Conservation (phyloP, 2,113 vertebrate species). For the Etheostoma spectabile region DNA sequence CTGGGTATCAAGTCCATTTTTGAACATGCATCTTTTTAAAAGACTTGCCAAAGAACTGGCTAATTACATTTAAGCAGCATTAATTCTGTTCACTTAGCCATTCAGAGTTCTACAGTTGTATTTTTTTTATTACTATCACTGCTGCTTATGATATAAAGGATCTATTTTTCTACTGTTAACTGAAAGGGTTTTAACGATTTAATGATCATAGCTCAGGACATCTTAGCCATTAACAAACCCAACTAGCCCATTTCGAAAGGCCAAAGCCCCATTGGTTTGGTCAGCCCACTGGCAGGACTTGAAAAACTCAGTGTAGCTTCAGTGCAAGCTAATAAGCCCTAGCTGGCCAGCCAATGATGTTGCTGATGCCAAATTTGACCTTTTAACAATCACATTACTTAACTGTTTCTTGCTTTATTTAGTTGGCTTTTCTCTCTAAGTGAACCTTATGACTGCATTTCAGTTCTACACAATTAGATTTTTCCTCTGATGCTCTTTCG, state of each 20-base stretch:
- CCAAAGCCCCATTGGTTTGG: conserved; percentile 6
- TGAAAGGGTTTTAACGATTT: background rate
- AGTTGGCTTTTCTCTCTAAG: conserved; percentile 12
- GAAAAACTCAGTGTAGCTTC: conserved; percentile 11
- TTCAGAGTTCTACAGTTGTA: conserved; percentile 11
- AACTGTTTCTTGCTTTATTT: conserved; percentile 41
- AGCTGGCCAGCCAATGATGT: background rate
- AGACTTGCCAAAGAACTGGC: background rate
- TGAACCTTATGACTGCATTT: conserved; percentile 34
- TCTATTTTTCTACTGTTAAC: background rate
- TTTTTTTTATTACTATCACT: background rate
- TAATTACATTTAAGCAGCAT: conserved; percentile 8
- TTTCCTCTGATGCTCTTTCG: too few species aligned
- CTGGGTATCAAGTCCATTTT: background rate
- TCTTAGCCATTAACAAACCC: background rate
- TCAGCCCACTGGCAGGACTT: background rate
- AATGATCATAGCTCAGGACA: background rate
- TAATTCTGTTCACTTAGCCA: conserved; percentile 8
- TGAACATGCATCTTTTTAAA: background rate
- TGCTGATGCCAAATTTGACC: conserved; percentile 19
- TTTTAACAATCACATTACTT: conserved; percentile 46
- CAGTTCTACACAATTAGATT: background rate
- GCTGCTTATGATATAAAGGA: background rate
- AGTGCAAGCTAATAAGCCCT: background rate
- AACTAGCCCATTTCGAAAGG: background rate